These are phyloP conservation scores for Glaucopsyche alexis DNA, from an alignment of 2,888 invertebrate genomes.

Conservation along the genomic window DNA sequence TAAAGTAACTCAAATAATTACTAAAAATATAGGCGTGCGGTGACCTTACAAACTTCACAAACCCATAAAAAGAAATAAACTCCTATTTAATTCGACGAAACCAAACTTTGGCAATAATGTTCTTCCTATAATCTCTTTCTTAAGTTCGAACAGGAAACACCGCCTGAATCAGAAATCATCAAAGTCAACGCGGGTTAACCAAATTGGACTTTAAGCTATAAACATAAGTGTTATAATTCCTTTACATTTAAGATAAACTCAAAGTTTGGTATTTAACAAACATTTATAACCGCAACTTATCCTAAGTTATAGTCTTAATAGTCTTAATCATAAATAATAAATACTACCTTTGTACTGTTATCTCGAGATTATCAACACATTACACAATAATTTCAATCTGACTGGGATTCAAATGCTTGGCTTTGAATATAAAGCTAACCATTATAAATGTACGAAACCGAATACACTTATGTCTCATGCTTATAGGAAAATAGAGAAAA, in stretches of 20 bases:
- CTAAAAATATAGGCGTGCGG: too few relatives aligned
- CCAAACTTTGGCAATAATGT: conserved; percentile 9
- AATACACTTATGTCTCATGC: too few relatives aligned
- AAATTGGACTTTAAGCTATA: not conserved
- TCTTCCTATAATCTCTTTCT: conserved; percentile 23
- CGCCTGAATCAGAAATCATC: conserved; percentile 17
- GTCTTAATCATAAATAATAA: not conserved
- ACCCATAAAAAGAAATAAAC: not conserved
- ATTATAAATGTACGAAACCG: not conserved
- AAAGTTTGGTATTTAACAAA: conserved; percentile 10
- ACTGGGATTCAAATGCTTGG: not conserved
- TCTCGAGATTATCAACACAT: not conserved
- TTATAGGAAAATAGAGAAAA: too few relatives aligned
- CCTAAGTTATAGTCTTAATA: too few relatives aligned
- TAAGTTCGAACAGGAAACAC: conserved; percentile 14
- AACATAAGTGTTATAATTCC: not conserved
- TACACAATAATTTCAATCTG: not conserved
- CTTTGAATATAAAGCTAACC: not conserved
- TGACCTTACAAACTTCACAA: not conserved
- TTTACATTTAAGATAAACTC: not conserved
- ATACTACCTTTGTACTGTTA: not conserved
- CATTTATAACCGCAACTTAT: not conserved
- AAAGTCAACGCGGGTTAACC: not conserved
- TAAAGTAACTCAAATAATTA: too few relatives aligned
- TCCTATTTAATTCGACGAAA: not conserved